phyloP scores from a whole-genome alignment of 92 coral and sea anemone species.

The Palythoa grandis region DNA sequence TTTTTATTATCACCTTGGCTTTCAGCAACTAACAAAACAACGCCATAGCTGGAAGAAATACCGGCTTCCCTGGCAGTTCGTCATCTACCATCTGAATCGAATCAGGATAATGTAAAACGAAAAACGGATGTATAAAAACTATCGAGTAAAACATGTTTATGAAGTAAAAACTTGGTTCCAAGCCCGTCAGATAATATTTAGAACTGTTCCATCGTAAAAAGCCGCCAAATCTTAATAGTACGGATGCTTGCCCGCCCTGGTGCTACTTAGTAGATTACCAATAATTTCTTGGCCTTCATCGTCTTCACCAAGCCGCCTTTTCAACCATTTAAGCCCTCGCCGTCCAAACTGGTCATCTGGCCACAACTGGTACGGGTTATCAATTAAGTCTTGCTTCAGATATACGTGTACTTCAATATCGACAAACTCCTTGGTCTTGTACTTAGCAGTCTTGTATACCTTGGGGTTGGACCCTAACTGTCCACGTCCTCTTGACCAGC shows the following conservation, averaged over 20 bases:
- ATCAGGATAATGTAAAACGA: no score
- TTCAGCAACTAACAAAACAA: no score
- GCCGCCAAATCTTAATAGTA: not conserved
- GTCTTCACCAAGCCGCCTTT: slow-evolving; percentile 10
- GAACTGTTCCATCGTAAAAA: no score
- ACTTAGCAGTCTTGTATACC: slow-evolving; percentile 4
- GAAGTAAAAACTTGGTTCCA: no score
- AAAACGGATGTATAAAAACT: no score
- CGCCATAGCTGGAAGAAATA: no score
- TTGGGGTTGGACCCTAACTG: not conserved
- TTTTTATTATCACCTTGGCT: no score
- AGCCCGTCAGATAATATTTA: no score
- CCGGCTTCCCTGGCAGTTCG: no score
- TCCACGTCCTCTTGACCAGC: slow-evolving; percentile 27
- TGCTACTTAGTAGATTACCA: not conserved
- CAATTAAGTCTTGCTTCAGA: slow-evolving; percentile 18
- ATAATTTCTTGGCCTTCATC: slow-evolving; percentile 29
- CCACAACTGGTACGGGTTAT: slow-evolving; percentile 34
- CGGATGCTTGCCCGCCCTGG: slow-evolving; percentile 23
- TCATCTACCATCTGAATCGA: no score
- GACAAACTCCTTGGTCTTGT: slow-evolving; percentile 32
- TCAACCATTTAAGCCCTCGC: slow-evolving; percentile 28
- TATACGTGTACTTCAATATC: slow-evolving; percentile 4
- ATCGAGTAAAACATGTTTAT: no score
- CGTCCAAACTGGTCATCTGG: slow-evolving; percentile 23